Percentiles rank a stretch among this genome's conserved stretches.
These are phyloP conservation scores for Scopus umbretta DNA, from an alignment of 2,113 vertebrate species.

Conservation along the genomic window DNA sequence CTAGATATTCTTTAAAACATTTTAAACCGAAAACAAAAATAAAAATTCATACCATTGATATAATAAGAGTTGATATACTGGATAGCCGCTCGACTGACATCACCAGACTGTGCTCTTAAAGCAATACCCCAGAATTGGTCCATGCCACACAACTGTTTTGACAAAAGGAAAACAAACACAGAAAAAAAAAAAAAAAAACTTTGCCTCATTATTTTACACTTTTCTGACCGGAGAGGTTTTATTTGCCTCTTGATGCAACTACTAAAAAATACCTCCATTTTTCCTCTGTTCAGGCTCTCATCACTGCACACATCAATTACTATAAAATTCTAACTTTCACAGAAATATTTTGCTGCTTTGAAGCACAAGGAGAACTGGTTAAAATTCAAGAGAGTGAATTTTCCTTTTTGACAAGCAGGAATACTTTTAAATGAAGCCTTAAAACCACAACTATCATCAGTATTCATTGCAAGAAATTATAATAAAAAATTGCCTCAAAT, in stretches of 20 bases:
- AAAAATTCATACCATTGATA: slow-evolving; percentile 86
- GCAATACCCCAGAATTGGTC: slow-evolving; percentile 99
- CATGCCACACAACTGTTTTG: slow-evolving; percentile 92
- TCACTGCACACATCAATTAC: neutral
- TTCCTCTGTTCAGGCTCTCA: neutral
- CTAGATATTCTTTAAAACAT: neutral
- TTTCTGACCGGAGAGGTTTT: neutral
- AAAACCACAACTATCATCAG: neutral
- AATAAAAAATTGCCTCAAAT: neutral
- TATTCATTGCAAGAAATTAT: neutral
- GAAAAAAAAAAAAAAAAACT: slow-evolving; percentile 3
- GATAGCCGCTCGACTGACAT: slow-evolving; percentile 97
- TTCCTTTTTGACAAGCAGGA: neutral
- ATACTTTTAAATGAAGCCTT: neutral
- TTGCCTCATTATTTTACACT: neutral
- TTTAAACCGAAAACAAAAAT: neutral
- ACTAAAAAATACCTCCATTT: neutral
- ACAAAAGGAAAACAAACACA: neutral
- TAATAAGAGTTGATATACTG: slow-evolving; percentile 99
- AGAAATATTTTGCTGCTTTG: neutral
- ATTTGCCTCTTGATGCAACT: neutral
- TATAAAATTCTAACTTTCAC: neutral
- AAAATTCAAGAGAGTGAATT: neutral
- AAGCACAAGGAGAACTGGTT: neutral
- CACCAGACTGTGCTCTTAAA: slow-evolving; percentile 91